Percentiles rank a stretch among this genome's conserved stretches.
Evolutionary conservation across 2,888 invertebrate genomes (phyloP).

Genomic region (Macrosoma leucophasiata): DNA sequence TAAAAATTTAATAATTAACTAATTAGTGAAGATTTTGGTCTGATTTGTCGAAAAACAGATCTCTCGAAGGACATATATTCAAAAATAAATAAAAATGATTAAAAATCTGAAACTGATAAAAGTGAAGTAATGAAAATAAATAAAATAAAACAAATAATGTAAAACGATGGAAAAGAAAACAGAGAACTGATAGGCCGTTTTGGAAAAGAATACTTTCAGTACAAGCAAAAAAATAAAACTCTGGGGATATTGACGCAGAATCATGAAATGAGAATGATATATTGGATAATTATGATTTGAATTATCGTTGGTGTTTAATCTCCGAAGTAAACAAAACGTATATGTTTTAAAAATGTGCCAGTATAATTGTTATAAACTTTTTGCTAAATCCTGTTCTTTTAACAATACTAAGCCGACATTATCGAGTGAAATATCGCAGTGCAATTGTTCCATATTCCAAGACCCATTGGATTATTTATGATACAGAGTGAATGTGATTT

Average conservation of each 20-base stretch:
- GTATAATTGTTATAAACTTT: constrained; percentile 35
- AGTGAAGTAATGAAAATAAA: constrained; percentile 49
- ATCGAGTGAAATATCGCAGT: constrained; percentile 58
- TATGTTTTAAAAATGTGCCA: constrained; percentile 55
- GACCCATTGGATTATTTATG: constrained; percentile 54
- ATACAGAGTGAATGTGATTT: constrained; percentile 66
- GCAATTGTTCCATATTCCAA: constrained; percentile 58
- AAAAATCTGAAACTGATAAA: constrained; percentile 37
- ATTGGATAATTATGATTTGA: constrained; percentile 25
- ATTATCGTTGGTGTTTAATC: constrained; percentile 39
- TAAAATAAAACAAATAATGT: constrained; percentile 54
- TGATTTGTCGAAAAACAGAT: constrained; percentile 70
- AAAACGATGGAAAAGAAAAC: constrained; percentile 57
- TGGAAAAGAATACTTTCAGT: constrained; percentile 68
- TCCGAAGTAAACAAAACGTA: no score
- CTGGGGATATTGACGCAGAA: constrained; percentile 50
- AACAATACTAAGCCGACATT: constrained; percentile 44
- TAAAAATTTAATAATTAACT: constrained; percentile 47
- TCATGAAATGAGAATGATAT: constrained; percentile 52
- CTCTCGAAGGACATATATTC: constrained; percentile 75
- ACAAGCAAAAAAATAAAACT: constrained; percentile 64
- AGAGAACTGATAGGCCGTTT: constrained; percentile 75
- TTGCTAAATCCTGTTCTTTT: constrained; percentile 28
- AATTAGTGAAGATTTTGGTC: constrained; percentile 46
- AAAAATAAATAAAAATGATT: constrained; percentile 46